phyloP scores from a whole-genome alignment of 2,888 invertebrate genomes.

The Cataglyphis albicans region DNA sequence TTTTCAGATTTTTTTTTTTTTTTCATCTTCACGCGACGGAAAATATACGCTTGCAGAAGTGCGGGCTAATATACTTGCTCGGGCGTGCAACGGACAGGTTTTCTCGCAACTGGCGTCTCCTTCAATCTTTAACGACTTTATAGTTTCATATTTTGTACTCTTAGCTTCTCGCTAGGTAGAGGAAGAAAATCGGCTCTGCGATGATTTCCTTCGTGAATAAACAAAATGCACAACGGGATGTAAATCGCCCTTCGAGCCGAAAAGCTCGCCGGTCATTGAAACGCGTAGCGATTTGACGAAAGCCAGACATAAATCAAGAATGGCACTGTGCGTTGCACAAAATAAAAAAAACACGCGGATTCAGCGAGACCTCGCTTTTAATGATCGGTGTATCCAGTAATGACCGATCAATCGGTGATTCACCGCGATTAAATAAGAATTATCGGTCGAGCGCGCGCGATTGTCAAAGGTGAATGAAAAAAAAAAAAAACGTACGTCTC shows the following conservation, averaged over 20 bases:
- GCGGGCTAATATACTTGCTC: neutral
- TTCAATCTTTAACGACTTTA: neutral
- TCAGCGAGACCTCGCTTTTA: slow-evolving; percentile 52
- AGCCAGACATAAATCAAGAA: slow-evolving; percentile 43
- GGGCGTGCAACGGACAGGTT: slow-evolving; percentile 12
- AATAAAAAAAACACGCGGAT: slow-evolving; percentile 60
- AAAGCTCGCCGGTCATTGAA: neutral
- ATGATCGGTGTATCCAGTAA: slow-evolving; percentile 23
- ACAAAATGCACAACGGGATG: neutral
- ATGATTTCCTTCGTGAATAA: neutral
- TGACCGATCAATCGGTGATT: slow-evolving; percentile 46
- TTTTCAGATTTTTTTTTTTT: slow-evolving; percentile 42
- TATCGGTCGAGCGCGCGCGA: slow-evolving; percentile 39
- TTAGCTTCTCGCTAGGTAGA: neutral
- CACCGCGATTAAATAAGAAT: slow-evolving; percentile 58
- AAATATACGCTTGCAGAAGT: slow-evolving; percentile 9
- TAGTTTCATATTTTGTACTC: neutral
- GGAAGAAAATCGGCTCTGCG: neutral
- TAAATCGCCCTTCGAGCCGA: neutral
- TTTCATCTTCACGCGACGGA: neutral
- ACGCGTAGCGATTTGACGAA: slow-evolving; percentile 9
- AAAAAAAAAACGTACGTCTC: neutral
- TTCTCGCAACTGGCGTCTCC: slow-evolving; percentile 4
- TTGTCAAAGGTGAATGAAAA: slow-evolving; percentile 54
- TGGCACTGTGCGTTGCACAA: slow-evolving; percentile 47